Conservation (phyloP, 2,888 invertebrate species). For the Antheraea assamensis region DNA sequence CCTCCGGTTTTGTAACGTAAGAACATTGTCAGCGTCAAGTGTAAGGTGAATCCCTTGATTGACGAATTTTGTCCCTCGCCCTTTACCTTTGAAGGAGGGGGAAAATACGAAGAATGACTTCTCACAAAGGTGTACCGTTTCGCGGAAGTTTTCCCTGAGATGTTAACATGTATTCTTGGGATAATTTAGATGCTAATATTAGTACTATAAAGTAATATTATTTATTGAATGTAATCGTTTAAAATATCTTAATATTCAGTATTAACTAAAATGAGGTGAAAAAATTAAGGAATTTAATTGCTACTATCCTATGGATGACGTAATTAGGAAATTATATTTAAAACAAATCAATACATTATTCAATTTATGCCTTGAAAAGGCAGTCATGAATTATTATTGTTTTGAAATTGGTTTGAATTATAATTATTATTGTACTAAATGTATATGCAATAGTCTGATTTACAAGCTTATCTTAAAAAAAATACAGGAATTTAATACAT, state of each 20-base stretch:
- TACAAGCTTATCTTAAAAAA: too few relatives aligned
- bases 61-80: slow-evolving; percentile 64
- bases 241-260: background rate
- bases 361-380: too few relatives aligned
- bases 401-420: too few relatives aligned
- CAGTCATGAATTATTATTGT: too few relatives aligned
- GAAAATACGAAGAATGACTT: slow-evolving; percentile 52
- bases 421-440: too few relatives aligned
- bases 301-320: too few relatives aligned
- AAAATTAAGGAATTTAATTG: too few relatives aligned
- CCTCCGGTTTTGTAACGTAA: slow-evolving; percentile 69
- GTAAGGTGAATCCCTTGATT: slow-evolving; percentile 76
- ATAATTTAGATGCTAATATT: background rate
- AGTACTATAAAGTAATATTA: background rate
- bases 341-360: too few relatives aligned
- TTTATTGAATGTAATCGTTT: background rate
- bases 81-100: slow-evolving; percentile 53
- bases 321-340: too few relatives aligned
- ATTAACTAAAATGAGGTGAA: too few relatives aligned
- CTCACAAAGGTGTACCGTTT: slow-evolving; percentile 54
- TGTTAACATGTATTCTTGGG: slow-evolving; percentile 12
- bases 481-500: background rate
- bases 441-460: too few relatives aligned
- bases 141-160: slow-evolving; percentile 54
- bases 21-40: slow-evolving; percentile 73